phyloP scores from a whole-genome alignment of 2,888 invertebrate genomes.

The Sturmia bella region DNA sequence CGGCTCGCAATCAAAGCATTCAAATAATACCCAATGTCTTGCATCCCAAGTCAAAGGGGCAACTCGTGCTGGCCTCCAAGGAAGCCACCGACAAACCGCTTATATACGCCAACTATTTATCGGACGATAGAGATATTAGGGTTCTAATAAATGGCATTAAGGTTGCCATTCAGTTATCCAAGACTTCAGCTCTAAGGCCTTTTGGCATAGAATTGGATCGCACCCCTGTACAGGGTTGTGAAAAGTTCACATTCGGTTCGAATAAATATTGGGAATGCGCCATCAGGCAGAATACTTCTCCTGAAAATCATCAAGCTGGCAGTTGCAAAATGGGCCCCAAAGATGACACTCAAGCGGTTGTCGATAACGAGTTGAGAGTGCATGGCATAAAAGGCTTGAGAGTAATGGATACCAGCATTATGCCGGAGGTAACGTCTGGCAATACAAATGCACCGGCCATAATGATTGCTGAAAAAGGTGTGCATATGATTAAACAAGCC shows the following conservation, averaged over 20 bases:
- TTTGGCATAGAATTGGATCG: slow-evolving; percentile 90
- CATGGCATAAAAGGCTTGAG: slow-evolving; percentile 87
- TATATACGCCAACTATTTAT: slow-evolving; percentile 90
- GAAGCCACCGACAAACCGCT: slow-evolving; percentile 90
- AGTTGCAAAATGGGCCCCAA: slow-evolving; percentile 91
- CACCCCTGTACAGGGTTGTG: slow-evolving; percentile 89
- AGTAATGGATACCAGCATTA: slow-evolving; percentile 90
- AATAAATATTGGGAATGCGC: slow-evolving; percentile 90
- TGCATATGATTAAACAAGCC: slow-evolving; percentile 79
- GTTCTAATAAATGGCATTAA: slow-evolving; percentile 92
- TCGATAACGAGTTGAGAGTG: slow-evolving; percentile 85
- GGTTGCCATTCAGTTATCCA: slow-evolving; percentile 87
- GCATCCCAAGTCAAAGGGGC: slow-evolving; percentile 93
- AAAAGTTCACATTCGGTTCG: slow-evolving; percentile 86
- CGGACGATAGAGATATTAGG: slow-evolving; percentile 86
- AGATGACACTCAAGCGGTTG: slow-evolving; percentile 88
- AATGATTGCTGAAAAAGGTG: slow-evolving; percentile 90
- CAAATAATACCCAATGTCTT: slow-evolving; percentile 91
- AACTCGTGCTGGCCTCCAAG: slow-evolving; percentile 88
- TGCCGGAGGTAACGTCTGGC: slow-evolving; percentile 89
- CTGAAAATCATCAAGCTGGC: slow-evolving; percentile 92
- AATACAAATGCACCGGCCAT: slow-evolving; percentile 90
- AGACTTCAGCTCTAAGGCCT: slow-evolving; percentile 85
- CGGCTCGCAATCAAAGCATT: slow-evolving; percentile 86
- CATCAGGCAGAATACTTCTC: slow-evolving; percentile 87